phyloP scores from a whole-genome alignment of 2,113 vertebrate species.

The Tor tambroides region DNA sequence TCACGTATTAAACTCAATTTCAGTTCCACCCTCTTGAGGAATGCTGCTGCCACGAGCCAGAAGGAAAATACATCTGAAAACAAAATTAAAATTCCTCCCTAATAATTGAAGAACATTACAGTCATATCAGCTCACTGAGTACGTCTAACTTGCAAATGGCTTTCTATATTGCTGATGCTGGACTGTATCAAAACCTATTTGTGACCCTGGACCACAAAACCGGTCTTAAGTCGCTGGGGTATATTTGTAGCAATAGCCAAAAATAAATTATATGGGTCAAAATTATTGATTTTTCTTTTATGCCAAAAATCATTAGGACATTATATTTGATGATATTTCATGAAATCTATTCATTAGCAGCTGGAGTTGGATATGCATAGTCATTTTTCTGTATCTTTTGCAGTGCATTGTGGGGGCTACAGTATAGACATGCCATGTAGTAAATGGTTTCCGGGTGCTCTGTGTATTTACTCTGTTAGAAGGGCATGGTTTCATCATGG shows the following conservation, averaged over 20 bases:
- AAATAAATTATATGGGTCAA: no score
- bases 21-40: conserved; percentile 55
- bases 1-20: conserved; percentile 50
- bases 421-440: neutral
- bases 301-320: no score
- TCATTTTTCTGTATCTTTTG: neutral
- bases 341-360: neutral
- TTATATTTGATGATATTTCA: neutral
- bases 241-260: no score
- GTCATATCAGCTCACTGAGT: neutral
- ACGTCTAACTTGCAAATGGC: neutral
- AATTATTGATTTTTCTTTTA: no score
- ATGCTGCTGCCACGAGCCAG: conserved; percentile 37
- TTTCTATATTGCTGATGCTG: neutral
- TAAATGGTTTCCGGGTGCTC: neutral
- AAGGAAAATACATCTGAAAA: conserved; percentile 38
- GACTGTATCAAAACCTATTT: no score
- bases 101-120: conserved; percentile 31
- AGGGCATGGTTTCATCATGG: neutral
- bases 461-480: neutral
- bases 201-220: no score
- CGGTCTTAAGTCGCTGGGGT: no score
- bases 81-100: conserved; percentile 34
- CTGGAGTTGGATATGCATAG: neutral
- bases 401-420: neutral